Percentiles rank a stretch among this genome's conserved stretches.
These are phyloP conservation scores for Rugalucina vietnamica DNA, from an alignment of 2,888 invertebrate genomes.

Conservation along the genomic window DNA sequence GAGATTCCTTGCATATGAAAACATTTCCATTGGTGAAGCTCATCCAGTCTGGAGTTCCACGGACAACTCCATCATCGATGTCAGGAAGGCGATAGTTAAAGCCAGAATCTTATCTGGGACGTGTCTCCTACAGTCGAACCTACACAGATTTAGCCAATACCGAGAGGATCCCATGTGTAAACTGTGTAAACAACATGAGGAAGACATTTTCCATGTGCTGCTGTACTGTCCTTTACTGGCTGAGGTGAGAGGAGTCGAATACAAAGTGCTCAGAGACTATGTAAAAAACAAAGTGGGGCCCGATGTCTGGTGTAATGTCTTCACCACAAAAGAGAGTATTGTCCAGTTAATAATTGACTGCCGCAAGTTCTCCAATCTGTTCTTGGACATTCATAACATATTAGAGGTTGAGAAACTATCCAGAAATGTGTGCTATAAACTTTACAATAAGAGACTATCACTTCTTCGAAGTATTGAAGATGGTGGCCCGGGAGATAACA, in stretches of 20 bases:
- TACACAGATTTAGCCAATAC: not conserved
- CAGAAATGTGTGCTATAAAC: not conserved
- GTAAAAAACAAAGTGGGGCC: not conserved
- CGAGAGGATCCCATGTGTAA: not conserved
- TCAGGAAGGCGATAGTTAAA: slow-evolving; percentile 2
- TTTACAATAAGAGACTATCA: not conserved
- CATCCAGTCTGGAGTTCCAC: not conserved
- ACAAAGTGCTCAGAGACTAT: not conserved
- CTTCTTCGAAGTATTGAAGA: not conserved
- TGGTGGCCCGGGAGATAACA: not conserved
- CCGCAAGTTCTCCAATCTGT: not conserved
- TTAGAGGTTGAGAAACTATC: not conserved
- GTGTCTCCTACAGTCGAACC: not conserved
- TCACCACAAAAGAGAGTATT: not conserved
- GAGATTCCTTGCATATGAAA: not conserved
- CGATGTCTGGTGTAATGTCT: not conserved
- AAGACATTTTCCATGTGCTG: not conserved
- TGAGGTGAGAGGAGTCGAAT: not conserved
- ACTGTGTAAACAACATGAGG: not conserved
- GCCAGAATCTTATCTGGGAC: slow-evolving; percentile 5
- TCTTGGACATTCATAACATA: too few species aligned
- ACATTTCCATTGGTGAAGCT: not conserved
- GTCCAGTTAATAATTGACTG: not conserved
- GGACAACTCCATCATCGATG: not conserved
- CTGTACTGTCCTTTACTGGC: not conserved